Base-by-base conservation (phyloP, 2,113 vertebrate genomes). In the Conger conger region DNA sequence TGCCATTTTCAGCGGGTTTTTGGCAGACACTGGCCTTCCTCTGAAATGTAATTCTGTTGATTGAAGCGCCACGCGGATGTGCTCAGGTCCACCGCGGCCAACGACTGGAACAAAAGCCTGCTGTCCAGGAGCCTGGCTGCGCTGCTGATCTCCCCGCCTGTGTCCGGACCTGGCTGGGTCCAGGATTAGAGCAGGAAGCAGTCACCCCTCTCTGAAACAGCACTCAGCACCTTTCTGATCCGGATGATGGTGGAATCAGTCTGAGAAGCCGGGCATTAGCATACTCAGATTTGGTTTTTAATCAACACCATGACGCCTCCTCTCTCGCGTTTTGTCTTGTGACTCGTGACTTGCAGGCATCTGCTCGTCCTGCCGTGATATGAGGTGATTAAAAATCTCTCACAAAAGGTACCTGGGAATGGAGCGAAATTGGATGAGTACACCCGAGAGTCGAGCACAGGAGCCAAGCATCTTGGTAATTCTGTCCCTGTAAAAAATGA, bases 341-440 rank as follows among this genome's bases (percentile, higher is more conserved):
- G 81, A 88, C 89, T 92, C 85, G 82, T 60, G 76, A 91, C 90
- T 93, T 81, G 4, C 86, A 84, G 87, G 86, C 92, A 91, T 93
- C 91, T 93, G 92, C 90, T 94, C 90, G 92, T 89, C 89, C 91
- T 92, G 92, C 89, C 91, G 88, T 93, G 91, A 94, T 93, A 93
- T 93, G 92, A 92, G 93, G 89, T 94, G 91, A 94, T 94, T 93
- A 94, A 93, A 93, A 94, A 92, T 92, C 88, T 84, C 88, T 89
- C 91, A 88, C 86, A 91, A 83, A 85, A 91, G 87, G 88, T 90
- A 82, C 68, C n/a, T 11, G 27, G n/a, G 23, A 85, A 82, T 23
- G 78, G 81, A 87, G 81, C 82, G 16, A 77, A 84, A 80, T 83
- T 50, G 40, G 36, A 40, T 20, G 57, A 17, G 38, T 77, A 54